Conservation (phyloP, 2,888 invertebrate genomes). For the Bedellia somnulentella region DNA sequence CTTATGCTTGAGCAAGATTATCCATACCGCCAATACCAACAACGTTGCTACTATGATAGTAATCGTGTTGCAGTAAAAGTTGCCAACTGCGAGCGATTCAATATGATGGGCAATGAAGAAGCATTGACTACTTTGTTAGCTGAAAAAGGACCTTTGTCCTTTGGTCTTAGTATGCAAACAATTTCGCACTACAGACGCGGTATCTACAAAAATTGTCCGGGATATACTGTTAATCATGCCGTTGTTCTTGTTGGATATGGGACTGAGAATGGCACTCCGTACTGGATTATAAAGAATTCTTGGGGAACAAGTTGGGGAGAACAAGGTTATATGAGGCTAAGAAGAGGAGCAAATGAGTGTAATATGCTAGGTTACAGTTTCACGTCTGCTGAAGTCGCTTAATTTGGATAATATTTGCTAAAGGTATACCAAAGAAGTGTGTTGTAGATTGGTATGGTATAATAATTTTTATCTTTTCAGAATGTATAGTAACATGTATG, state of each 20-base stretch:
- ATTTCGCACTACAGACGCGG: background rate
- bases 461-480: too few relatives aligned
- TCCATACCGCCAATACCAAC: background rate
- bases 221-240: background rate
- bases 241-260: background rate
- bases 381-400: too few relatives aligned
- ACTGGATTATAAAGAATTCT: slow-evolving; percentile 60
- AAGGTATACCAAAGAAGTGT: too few relatives aligned
- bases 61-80: background rate
- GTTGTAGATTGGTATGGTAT: too few relatives aligned
- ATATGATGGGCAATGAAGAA: background rate
- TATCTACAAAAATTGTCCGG: background rate
- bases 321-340: slow-evolving; percentile 77
- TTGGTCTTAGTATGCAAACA: background rate
- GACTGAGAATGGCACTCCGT: slow-evolving; percentile 10
- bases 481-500: too few relatives aligned
- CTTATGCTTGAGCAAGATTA: background rate
- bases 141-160: background rate
- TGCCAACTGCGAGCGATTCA: background rate
- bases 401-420: too few relatives aligned
- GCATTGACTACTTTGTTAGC: background rate
- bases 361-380: background rate
- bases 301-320: slow-evolving; percentile 73
- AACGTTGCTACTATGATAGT: background rate
- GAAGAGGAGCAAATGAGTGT: slow-evolving; percentile 69